These are phyloP conservation scores for Acleris sparsana DNA, from an alignment of 2,888 invertebrate species.

Conservation along the genomic window DNA sequence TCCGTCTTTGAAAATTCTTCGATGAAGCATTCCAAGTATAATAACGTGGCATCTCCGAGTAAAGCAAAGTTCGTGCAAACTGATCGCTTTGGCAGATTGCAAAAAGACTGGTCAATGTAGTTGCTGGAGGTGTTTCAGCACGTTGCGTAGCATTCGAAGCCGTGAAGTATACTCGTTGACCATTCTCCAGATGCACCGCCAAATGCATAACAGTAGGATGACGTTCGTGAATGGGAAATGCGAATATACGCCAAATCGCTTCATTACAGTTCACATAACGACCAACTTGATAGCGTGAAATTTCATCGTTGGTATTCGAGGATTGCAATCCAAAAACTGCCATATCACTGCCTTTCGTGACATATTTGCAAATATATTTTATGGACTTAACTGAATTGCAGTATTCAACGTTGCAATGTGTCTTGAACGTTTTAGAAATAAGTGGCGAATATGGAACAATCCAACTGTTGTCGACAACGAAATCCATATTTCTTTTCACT, in stretches of 20 bases:
- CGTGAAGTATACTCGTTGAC: slow-evolving; percentile 41
- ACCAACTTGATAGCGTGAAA: slow-evolving; percentile 49
- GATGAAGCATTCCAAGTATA: slow-evolving; percentile 38
- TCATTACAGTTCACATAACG: slow-evolving; percentile 49
- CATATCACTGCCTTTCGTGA: slow-evolving; percentile 41
- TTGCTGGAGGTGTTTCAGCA: slow-evolving; percentile 42
- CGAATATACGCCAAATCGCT: slow-evolving; percentile 47
- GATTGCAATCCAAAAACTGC: slow-evolving; percentile 39
- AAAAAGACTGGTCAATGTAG: slow-evolving; percentile 38
- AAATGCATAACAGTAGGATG: slow-evolving; percentile 7
- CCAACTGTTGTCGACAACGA: too few species aligned
- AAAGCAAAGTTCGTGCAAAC: slow-evolving; percentile 39
- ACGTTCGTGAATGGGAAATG: slow-evolving; percentile 30
- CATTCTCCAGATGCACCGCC: slow-evolving; percentile 5
- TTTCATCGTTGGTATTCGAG: slow-evolving; percentile 35
- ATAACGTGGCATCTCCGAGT: slow-evolving; percentile 40
- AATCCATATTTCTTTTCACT: too few species aligned
- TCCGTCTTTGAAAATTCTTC: slow-evolving; percentile 33
- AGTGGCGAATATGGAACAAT: too few species aligned
- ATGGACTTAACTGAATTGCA: slow-evolving; percentile 20
- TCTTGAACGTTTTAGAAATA: too few species aligned
- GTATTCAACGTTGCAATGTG: background rate
- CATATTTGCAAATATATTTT: slow-evolving; percentile 42
- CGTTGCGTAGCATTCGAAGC: slow-evolving; percentile 39
- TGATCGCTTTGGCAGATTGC: slow-evolving; percentile 2